Base-by-base conservation (phyloP, 2,797 vertebrate species). In the Coracias cyanogaster region DNA sequence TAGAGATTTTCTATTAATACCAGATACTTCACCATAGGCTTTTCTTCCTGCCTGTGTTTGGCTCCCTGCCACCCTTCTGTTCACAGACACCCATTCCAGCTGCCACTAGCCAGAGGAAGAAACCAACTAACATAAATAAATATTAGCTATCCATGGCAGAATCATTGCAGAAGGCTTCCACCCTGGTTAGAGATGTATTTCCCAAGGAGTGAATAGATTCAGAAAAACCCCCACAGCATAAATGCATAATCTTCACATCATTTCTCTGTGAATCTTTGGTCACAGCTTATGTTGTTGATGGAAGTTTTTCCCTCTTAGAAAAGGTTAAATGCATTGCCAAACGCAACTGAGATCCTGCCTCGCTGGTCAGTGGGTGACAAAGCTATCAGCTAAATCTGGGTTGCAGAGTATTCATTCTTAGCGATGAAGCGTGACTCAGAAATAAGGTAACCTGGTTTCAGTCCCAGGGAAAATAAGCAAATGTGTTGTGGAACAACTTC, bases 1-100 rank as follows among this genome's bases (percentile, higher is more conserved):
- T 92, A 74, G 81, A 85, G 33, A 55, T 96, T 95, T 97, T 89
- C 71, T 96, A 93, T 95, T 96, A 92, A 95, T 96, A 73, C 74
- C 88, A 82, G 90, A 82, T 93, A 82, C 78, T 87, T 80, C 49
- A 80, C 28, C 24, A 18, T 54, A n/a, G 82, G 69, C 61, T 93
- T 89, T 86, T 89, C 79, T 81, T 94, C 89, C 69, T 69, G 64
- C n/a, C 60, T 69, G 35, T 46, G 16, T 83, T 92, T 96, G 96
- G 95, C 94, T 88, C 51, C 39, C 64, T 93, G 92, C 91, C 94
- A 91, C 26, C 3, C 13, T 74, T 80, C 46, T 26, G 31, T 60
- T 85, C 65, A 66, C 92, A 94, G 90, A 35, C 66, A 73, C 18
- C 39, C 78, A 14, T 83, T 92, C 49, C 72, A 80, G 72, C 91